Conservation (phyloP, 2,888 invertebrate genomes). For the Piscicola geometra region DNA sequence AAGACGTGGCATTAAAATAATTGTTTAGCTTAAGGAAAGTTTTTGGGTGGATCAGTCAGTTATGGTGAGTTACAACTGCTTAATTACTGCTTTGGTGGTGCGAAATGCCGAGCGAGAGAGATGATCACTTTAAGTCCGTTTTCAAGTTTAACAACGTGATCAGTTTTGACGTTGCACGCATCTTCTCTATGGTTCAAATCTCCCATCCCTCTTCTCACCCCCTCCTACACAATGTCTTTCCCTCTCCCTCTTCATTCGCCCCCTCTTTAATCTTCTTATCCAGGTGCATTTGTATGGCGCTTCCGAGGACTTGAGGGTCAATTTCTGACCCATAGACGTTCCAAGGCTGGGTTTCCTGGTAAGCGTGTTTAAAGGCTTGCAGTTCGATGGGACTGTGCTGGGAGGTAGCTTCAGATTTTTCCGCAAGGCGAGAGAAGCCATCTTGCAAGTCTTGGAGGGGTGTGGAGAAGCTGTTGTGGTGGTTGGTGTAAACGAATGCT, state of each 20-base stretch:
- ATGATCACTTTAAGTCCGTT: too few relatives aligned
- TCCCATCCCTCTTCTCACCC: too few relatives aligned
- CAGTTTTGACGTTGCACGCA: too few relatives aligned
- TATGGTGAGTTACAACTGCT: too few relatives aligned
- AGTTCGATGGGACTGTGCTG: constrained; percentile 25
- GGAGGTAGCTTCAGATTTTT: background rate
- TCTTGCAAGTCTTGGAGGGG: too few relatives aligned
- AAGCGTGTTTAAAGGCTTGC: constrained; percentile 44
- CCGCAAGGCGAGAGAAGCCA: constrained; percentile 2
- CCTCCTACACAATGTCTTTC: background rate
- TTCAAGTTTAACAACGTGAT: too few relatives aligned
- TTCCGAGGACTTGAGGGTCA: constrained; percentile 46
- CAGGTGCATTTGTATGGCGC: constrained; percentile 45
- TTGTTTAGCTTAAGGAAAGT: too few relatives aligned
- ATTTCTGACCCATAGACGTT: constrained; percentile 47
- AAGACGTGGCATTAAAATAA: too few relatives aligned
- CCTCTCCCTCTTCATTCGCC: background rate
- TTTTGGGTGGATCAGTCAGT: too few relatives aligned
- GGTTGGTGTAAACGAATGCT: background rate
- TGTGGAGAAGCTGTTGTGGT: background rate
- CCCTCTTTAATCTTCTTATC: constrained; percentile 32
- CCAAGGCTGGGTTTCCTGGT: constrained; percentile 48
- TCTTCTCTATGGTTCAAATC: too few relatives aligned
- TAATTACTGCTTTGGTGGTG: too few relatives aligned
- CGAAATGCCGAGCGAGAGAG: too few relatives aligned